Evolutionary conservation across 35 echinoderm and acorn worm species (phyloP).

Genomic region (Ptychodera flava): DNA sequence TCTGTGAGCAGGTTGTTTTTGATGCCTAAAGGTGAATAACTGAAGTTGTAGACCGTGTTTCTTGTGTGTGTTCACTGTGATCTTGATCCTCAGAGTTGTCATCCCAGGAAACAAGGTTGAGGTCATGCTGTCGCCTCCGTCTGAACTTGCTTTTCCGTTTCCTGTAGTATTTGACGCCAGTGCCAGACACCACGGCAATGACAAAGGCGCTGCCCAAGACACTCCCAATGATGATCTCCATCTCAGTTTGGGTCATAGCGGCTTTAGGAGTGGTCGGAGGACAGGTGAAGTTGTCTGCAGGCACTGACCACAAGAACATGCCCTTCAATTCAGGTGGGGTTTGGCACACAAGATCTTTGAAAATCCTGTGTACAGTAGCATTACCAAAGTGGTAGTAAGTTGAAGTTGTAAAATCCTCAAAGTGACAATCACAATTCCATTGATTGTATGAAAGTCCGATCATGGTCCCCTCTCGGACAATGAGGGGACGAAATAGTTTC

Average conservation of each 20-base stretch:
- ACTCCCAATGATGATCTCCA: not conserved
- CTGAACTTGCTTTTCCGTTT: not conserved
- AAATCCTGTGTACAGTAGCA: not conserved
- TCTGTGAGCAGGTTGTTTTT: no score
- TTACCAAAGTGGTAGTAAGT: not conserved
- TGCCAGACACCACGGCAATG: not conserved
- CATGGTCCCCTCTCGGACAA: not conserved
- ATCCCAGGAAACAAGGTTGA: not conserved
- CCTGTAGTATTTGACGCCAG: not conserved
- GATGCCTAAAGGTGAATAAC: no score
- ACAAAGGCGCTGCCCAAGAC: not conserved
- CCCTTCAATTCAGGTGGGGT: not conserved
- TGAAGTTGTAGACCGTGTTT: not conserved
- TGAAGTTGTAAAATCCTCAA: not conserved
- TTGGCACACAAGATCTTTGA: not conserved
- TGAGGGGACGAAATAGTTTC: not conserved
- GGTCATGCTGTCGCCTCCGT: not conserved
- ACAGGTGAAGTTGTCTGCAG: not conserved
- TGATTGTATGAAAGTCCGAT: not conserved
- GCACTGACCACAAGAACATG: not conserved
- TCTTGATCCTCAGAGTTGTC: not conserved
- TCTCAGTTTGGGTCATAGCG: not conserved
- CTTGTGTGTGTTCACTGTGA: not conserved
- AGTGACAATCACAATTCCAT: not conserved
- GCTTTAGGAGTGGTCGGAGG: not conserved